Percentiles rank a stretch among this genome's conserved stretches.
These are phyloP conservation scores for Dasysyrphus albostriatus DNA, from an alignment of 2,888 invertebrate species.

Conservation along the genomic window DNA sequence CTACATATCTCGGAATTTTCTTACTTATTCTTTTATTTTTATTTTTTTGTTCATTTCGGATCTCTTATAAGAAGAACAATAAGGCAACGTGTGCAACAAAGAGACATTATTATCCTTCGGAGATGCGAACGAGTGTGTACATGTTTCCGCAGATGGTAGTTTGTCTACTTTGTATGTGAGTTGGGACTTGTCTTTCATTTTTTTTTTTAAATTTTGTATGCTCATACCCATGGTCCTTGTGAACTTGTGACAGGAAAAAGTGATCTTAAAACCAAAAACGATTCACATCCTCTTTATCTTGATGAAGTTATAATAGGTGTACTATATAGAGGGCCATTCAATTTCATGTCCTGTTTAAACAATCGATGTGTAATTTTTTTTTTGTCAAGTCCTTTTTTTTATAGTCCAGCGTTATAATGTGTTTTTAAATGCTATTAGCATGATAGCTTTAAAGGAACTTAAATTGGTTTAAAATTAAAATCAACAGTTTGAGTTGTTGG, in stretches of 20 bases:
- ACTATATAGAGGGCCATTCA: conserved; percentile 27
- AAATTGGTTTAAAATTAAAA: conserved; percentile 32
- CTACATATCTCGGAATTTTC: conserved; percentile 45
- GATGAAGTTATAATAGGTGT: conserved; percentile 13
- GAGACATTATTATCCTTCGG: conserved; percentile 35
- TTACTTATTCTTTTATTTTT: conserved; percentile 21
- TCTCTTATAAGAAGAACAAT: conserved; percentile 33
- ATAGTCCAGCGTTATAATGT: conserved; percentile 37
- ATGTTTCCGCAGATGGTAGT: conserved; percentile 70
- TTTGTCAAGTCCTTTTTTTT: conserved; percentile 3
- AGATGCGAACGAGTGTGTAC: conserved; percentile 25
- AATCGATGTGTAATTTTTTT: conserved; percentile 28
- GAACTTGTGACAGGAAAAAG: conserved; percentile 15
- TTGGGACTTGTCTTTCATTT: conserved; percentile 32
- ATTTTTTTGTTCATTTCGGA: conserved; percentile 13
- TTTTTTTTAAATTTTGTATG: conserved; percentile 17
- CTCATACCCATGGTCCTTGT: conserved; percentile 37
- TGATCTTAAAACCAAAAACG: conserved; percentile 51
- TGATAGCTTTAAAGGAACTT: conserved; percentile 45
- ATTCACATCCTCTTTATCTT: conserved; percentile 39
- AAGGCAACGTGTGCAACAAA: conserved; percentile 40
- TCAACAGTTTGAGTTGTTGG: not conserved
- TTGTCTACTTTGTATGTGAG: conserved; percentile 65
- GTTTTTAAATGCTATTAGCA: conserved; percentile 36
- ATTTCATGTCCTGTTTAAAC: conserved; percentile 55